Conservation (phyloP, 1,140 invertebrate species). For the Nasonia longicornis region DNA sequence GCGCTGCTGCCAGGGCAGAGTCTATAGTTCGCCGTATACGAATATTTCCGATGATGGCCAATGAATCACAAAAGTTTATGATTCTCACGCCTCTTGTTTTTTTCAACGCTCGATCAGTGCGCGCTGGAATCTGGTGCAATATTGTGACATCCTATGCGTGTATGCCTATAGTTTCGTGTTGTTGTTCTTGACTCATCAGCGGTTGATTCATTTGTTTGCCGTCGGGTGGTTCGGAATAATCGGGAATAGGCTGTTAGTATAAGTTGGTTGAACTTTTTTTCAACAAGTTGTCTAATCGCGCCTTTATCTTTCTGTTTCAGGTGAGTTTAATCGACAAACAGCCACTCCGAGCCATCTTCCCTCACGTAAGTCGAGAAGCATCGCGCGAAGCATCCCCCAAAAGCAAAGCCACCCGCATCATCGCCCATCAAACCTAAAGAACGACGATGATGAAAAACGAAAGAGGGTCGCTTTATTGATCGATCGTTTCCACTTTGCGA, state of each 20-base stretch:
- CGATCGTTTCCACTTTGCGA: background rate
- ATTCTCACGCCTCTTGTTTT: conserved; percentile 1
- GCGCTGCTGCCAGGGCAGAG: no score
- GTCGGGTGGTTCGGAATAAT: no score
- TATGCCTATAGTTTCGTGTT: background rate
- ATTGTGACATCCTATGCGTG: background rate
- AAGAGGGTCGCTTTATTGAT: conserved; percentile 11
- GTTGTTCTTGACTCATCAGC: background rate
- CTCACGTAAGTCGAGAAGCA: background rate
- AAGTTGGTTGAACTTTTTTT: no score
- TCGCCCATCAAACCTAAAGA: background rate
- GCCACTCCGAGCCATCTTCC: no score
- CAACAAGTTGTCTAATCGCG: no score
- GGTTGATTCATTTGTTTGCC: background rate
- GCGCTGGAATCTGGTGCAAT: background rate
- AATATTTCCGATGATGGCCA: background rate
- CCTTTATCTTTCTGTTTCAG: background rate
- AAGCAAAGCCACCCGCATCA: background rate
- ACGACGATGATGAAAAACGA: background rate
- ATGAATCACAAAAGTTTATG: background rate
- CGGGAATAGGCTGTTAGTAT: no score
- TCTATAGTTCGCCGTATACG: background rate
- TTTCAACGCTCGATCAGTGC: background rate
- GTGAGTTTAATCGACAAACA: background rate
- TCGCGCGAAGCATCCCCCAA: background rate